These are phyloP conservation scores for Pseudopleuronectes americanus DNA, from an alignment of 2,797 vertebrate species.

Conservation along the genomic window DNA sequence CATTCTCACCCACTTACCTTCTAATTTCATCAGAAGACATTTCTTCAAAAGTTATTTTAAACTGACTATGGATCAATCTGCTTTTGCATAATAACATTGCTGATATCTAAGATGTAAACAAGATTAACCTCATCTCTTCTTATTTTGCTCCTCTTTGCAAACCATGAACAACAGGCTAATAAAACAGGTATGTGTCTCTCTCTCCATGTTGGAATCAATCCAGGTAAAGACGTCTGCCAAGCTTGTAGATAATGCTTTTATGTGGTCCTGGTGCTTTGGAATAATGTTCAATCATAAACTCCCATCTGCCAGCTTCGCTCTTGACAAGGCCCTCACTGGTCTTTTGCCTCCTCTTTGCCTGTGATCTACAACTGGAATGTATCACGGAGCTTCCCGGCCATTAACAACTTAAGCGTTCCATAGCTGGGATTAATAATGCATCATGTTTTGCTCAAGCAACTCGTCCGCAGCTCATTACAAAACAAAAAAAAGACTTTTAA, in stretches of 20 bases:
- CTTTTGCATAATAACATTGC: slow-evolving; percentile 7
- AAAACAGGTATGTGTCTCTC: slow-evolving; percentile 26
- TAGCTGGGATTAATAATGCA: slow-evolving; percentile 62
- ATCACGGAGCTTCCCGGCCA: slow-evolving; percentile 26
- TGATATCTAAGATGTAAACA: slow-evolving; percentile 8
- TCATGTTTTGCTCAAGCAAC: slow-evolving; percentile 57
- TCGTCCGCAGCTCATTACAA: slow-evolving; percentile 55
- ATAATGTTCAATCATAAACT: slow-evolving; percentile 67
- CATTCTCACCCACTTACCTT: too few species aligned
- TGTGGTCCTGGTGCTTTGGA: slow-evolving; percentile 57
- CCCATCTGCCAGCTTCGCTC: slow-evolving; percentile 64
- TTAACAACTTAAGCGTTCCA: slow-evolving; percentile 53
- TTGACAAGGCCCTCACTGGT: slow-evolving; percentile 51
- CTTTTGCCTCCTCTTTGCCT: slow-evolving; percentile 49
- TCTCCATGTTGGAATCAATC: slow-evolving; percentile 39
- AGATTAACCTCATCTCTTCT: slow-evolving; percentile 6
- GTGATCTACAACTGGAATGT: slow-evolving; percentile 62
- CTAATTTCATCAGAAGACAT: too few species aligned
- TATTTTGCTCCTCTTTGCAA: slow-evolving; percentile 14
- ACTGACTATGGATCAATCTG: too few species aligned
- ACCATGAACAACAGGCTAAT: slow-evolving; percentile 17
- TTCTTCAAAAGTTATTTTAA: too few species aligned
- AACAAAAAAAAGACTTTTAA: slow-evolving; percentile 30
- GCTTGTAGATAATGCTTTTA: slow-evolving; percentile 57
- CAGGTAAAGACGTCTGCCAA: slow-evolving; percentile 57